Evolutionary conservation across 2,888 invertebrate species (phyloP), one percentile per base, ranked within the genome.

Genomic region (Liposcelis brunnea): DNA sequence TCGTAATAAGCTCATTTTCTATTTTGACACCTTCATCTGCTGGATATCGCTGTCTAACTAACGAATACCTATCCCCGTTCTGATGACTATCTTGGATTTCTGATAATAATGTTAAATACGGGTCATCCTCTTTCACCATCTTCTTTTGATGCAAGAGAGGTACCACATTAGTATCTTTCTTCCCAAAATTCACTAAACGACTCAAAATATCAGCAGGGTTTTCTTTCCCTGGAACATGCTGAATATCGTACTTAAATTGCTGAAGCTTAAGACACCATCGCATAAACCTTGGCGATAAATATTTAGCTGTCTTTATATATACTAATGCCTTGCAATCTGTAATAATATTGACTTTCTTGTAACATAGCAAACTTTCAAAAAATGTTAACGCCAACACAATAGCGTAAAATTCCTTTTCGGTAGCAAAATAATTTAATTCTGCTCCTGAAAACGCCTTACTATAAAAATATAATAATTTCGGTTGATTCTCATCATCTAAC

Each of bases 341-440:
- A 26, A n/a, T n/a, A 32, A 44, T 34, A 12, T 18, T 16, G 12
- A 44, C 12, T 18, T 31, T 36, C 2, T 34, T 14, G 3, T 26
- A 19, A 19, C 21, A 15, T n/a, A 44, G 12, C 26, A 44, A 44
- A 7, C 16, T 44, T 34, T 36, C 18, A 34, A 33, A 33, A 18
- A 35, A 35, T 15, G 21, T 5, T 34, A 44, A 16, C 11, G 44
- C 15, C 32, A 34, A 33, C 2, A 44, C 8, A 15, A 33, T 34
- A 33, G 35, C 19, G 12, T 35, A 32, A n/a, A 32, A 32, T 18
- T 44, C 34, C 15, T 44, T 44, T 34, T 44, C 44, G 2, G 34
- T 16, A 8, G 44, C 36, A 8, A 31, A 35, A 34, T 44, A 44
- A n/a, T 15, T 31, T 8, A 34, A 11, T n/a, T 44, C 34, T 21